Evolutionary conservation across 2,113 vertebrate genomes (phyloP), one percentile per base, ranked within the genome.

Genomic region (Podilymbus podiceps): DNA sequence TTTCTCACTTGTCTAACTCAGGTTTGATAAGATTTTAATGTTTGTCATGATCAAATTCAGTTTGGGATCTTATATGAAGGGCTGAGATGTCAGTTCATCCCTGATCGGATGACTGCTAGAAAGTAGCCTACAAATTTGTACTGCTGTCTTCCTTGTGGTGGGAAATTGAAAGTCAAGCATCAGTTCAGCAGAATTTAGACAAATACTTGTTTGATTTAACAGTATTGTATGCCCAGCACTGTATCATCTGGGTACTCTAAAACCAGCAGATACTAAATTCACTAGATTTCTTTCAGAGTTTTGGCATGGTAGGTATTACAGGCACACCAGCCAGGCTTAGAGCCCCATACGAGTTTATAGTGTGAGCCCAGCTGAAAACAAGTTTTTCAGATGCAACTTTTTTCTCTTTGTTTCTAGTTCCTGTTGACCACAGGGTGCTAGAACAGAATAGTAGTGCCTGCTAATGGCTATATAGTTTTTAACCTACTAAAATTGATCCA

Each of bases 311-410:
- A 40, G 21, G 27, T 22, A 4, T 33, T 86, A 46, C 8, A 33
- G 49, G 15, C 13, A 22, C 28, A 46, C 49, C 47, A 85, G 52
- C 11, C 46, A 50, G 25, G 47, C 44, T 52, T 49, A 76, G 27
- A 56, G 75, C 17, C 7, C 20, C 6, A 22, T 59, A 40, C 13
- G 71, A 35, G 9, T 59, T 90, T 60, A 44, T 19, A 67, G 28
- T 30, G 11, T 0, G 2, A 68, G 22, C 13, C 33, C 33, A 40
- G 14, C 15, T 44, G 15, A 62, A 49, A 64, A 72, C 1, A 0
- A 49, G 21, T 58, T 53, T 85, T 80, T 66, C 24, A 82, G 24
- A 20, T 8, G 60, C 8, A 73, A 15, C 2, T 22, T 21, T 75
- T 81, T 77, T 84, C 11, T 69, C 23, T 64, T 55, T 68, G 1